These are phyloP conservation scores for Eumaeus atala DNA, from an alignment of 1,140 invertebrate species.

Conservation along the genomic window DNA sequence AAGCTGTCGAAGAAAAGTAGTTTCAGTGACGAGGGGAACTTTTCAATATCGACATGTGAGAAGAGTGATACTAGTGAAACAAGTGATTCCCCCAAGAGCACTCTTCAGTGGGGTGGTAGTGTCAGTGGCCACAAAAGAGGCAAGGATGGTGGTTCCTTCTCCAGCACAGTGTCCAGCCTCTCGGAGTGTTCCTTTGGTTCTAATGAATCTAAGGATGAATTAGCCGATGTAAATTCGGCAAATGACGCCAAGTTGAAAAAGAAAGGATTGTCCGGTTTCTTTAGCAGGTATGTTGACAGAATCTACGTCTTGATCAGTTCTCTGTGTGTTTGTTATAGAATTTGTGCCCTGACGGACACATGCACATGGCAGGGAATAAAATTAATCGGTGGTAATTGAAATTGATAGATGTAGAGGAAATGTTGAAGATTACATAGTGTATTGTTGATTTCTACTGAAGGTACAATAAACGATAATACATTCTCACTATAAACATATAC, in stretches of 20 bases:
- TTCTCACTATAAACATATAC: too few species aligned
- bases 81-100: slow-evolving; percentile 69
- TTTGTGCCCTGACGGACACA: too few species aligned
- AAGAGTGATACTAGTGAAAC: slow-evolving; percentile 70
- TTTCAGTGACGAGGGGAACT: slow-evolving; percentile 72
- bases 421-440: too few species aligned
- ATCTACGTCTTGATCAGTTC: neutral
- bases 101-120: slow-evolving; percentile 65
- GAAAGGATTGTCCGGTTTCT: slow-evolving; percentile 68
- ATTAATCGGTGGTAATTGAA: too few species aligned
- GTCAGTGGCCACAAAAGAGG: slow-evolving; percentile 66
- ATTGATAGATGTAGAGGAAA: too few species aligned
- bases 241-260: slow-evolving; percentile 64
- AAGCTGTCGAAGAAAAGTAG: slow-evolving; percentile 66
- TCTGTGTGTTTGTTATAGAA: too few species aligned
- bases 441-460: too few species aligned
- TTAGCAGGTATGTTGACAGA: slow-evolving; percentile 53
- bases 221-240: slow-evolving; percentile 33
- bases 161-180: slow-evolving; percentile 69
- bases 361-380: too few species aligned
- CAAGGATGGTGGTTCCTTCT: slow-evolving; percentile 69
- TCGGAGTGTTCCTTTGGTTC: slow-evolving; percentile 68
- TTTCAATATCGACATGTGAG: slow-evolving; percentile 68
- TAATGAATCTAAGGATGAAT: slow-evolving; percentile 55
- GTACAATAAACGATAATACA: too few species aligned